A percentile compares a stretch with the other conserved stretches of the same genome.
These are phyloP conservation scores for Catharus ustulatus DNA, from an alignment of 2,797 vertebrate genomes.

Conservation along the genomic window DNA sequence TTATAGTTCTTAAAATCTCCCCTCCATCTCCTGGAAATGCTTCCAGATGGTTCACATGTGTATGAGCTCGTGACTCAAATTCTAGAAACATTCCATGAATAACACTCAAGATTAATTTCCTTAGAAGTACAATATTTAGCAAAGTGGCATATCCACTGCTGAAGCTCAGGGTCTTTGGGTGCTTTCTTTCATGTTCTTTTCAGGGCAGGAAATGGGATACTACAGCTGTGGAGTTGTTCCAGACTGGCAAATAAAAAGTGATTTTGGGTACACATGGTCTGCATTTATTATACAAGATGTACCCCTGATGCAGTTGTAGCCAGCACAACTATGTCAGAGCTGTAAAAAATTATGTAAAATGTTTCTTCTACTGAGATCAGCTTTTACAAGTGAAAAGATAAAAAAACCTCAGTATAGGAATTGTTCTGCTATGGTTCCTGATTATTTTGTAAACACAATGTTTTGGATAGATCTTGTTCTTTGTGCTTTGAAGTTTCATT, in stretches of 20 bases:
- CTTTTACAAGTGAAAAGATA: not conserved
- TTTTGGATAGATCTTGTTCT: not conserved
- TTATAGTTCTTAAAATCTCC: constrained; percentile 12
- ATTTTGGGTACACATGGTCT: not conserved
- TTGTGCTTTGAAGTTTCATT: not conserved
- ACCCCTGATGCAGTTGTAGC: not conserved
- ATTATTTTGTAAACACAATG: not conserved
- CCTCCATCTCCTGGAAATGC: not conserved
- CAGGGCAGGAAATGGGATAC: not conserved
- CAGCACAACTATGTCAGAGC: not conserved
- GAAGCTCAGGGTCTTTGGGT: not conserved
- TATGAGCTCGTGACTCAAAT: not conserved
- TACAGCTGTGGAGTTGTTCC: not conserved
- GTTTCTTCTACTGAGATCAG: not conserved
- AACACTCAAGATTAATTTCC: not conserved
- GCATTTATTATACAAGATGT: not conserved
- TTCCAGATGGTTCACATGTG: constrained; percentile 42
- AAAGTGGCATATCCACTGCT: not conserved
- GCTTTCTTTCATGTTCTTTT: not conserved
- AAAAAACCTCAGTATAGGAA: not conserved
- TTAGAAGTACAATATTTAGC: not conserved
- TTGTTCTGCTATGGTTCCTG: not conserved
- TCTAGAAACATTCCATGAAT: constrained; percentile 17
- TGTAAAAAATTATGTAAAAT: not conserved
- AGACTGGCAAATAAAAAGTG: not conserved